Percentiles rank a stretch among this genome's conserved stretches.
Evolutionary conservation across 2,888 invertebrate species (phyloP).

Genomic region (Drosophila flavopinicola): DNA sequence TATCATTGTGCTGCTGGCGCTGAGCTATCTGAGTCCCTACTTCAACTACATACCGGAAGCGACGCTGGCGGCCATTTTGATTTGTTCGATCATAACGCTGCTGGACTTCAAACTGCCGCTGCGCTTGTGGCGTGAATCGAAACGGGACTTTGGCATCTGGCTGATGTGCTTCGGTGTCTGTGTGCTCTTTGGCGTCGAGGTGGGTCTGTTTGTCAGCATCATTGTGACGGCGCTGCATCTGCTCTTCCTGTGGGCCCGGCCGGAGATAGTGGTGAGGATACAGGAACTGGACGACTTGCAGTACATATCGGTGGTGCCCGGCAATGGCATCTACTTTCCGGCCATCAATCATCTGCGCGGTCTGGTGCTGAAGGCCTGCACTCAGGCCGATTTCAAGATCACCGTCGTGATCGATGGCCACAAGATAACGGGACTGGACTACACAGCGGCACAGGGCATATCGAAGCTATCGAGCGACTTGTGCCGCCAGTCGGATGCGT

Average conservation of each 20-base stretch:
- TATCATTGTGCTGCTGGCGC: constrained; percentile 91
- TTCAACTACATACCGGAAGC: constrained; percentile 95
- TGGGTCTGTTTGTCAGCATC: constrained; percentile 91
- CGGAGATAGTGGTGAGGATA: constrained; percentile 84
- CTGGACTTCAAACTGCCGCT: constrained; percentile 86
- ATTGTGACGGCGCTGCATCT: constrained; percentile 87
- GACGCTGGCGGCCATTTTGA: constrained; percentile 94
- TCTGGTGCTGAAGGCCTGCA: constrained; percentile 86
- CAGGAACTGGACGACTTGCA: constrained; percentile 85
- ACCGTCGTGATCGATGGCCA: constrained; percentile 88
- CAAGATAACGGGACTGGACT: constrained; percentile 89
- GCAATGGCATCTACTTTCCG: constrained; percentile 89
- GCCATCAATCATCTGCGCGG: constrained; percentile 88
- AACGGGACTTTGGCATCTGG: constrained; percentile 88
- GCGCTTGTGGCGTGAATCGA: constrained; percentile 86
- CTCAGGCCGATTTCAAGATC: constrained; percentile 84
- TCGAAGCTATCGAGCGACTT: constrained; percentile 82
- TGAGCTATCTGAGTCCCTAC: constrained; percentile 94
- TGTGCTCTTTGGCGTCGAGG: constrained; percentile 90
- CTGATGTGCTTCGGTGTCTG: constrained; percentile 89
- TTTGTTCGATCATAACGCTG: constrained; percentile 90
- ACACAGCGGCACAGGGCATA: constrained; percentile 87
- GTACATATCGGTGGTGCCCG: constrained; percentile 87
- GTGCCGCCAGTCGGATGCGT: constrained; percentile 67
- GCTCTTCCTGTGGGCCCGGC: constrained; percentile 89